These are phyloP conservation scores for Meriones unguiculatus DNA, from an alignment of 2,113 vertebrate genomes.

Conservation along the genomic window DNA sequence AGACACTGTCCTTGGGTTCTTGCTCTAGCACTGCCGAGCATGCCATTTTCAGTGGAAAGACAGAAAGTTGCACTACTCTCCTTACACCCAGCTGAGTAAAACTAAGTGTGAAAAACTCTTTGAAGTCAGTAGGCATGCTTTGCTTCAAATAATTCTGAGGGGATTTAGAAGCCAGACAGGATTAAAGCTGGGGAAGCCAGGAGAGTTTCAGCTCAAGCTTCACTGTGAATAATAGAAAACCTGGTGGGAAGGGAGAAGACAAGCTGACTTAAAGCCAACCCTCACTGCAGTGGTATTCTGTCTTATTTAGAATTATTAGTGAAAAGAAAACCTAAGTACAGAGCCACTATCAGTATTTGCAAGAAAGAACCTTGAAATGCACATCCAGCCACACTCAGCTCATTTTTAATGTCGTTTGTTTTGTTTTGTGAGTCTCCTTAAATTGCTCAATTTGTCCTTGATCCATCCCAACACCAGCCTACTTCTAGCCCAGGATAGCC, in stretches of 20 bases:
- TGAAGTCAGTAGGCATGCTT: slow-evolving; percentile 73
- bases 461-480: background rate
- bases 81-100: slow-evolving; percentile 6
- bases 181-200: slow-evolving; percentile 56
- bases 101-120: slow-evolving; percentile 59
- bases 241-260: background rate
- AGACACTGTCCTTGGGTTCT: slow-evolving; percentile 16
- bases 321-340: background rate
- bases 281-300: background rate
- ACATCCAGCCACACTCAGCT: background rate
- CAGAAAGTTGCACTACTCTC: background rate
- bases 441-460: background rate
- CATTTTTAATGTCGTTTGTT: background rate
- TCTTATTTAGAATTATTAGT: slow-evolving; percentile 18
- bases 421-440: background rate
- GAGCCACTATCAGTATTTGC: slow-evolving; percentile 27
- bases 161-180: slow-evolving; percentile 66
- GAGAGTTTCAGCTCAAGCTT: slow-evolving; percentile 14
- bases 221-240: slow-evolving; percentile 58
- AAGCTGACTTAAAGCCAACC: slow-evolving; percentile 11
- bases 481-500: too few species aligned
- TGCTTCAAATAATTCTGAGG: slow-evolving; percentile 67
- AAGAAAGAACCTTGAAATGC: background rate
- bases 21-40: slow-evolving; percentile 8
- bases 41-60: background rate